A percentile compares a stretch with the other conserved stretches of the same genome.
Evolutionary conservation across 37 sponge, comb jelly and placozoan genomes (phyloP).

Genomic region (Ianthella basta): DNA sequence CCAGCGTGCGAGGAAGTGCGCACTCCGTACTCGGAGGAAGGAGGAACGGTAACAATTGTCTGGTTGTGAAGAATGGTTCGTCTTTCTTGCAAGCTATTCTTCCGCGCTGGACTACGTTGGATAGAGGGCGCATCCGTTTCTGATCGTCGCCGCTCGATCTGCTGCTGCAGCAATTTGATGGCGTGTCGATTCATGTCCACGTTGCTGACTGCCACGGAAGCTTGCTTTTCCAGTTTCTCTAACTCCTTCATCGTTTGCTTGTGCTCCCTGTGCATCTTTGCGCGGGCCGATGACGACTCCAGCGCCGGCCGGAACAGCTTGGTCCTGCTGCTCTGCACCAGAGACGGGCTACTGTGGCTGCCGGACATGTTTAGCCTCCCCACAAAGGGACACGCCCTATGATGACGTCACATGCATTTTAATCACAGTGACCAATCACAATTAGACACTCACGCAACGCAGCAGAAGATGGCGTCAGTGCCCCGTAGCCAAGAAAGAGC

Average conservation of each 20-base stretch:
- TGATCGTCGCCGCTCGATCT: slow-evolving; percentile 7
- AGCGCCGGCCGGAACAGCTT: neutral
- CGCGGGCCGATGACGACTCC: slow-evolving; percentile 1
- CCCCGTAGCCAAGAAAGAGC: too few species aligned
- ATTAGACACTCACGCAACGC: too few species aligned
- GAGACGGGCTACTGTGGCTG: too few species aligned
- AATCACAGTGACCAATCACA: too few species aligned
- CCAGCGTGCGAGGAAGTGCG: neutral
- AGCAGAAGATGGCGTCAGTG: too few species aligned
- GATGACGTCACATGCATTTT: too few species aligned
- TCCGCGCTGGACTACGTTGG: neutral
- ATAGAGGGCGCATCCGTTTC: neutral
- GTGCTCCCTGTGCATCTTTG: slow-evolving; percentile 34
- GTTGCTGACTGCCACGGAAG: slow-evolving; percentile 48
- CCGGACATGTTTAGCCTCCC: too few species aligned
- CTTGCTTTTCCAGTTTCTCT: slow-evolving; percentile 55
- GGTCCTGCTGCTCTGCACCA: slow-evolving; percentile 7
- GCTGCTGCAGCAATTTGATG: neutral
- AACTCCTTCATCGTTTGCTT: slow-evolving; percentile 55
- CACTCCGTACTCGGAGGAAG: neutral
- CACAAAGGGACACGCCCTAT: too few species aligned
- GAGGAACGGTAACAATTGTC: neutral
- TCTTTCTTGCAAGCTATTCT: neutral
- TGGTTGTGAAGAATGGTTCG: neutral
- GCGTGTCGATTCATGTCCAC: slow-evolving; percentile 67